Percentiles rank a stretch among this genome's conserved stretches.
phyloP scores from a whole-genome alignment of 2,888 invertebrate genomes.

The Pherbina coryleti region DNA sequence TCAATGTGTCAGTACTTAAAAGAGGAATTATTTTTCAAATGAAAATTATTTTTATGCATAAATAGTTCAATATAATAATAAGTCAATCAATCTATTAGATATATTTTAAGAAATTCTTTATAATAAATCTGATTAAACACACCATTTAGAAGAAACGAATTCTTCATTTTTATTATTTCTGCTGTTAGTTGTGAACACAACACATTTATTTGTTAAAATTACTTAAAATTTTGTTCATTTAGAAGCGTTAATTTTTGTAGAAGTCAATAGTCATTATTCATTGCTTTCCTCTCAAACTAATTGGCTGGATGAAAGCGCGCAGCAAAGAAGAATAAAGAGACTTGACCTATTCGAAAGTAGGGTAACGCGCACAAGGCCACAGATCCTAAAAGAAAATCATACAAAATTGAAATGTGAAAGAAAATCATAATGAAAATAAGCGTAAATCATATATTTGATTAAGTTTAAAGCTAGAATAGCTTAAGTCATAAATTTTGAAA shows the following conservation, averaged over 20 bases:
- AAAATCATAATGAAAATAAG: background rate
- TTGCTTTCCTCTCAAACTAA: too few species aligned
- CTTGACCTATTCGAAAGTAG: too few species aligned
- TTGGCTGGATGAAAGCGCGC: too few species aligned
- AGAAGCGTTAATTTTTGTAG: too few species aligned
- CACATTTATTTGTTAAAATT: background rate
- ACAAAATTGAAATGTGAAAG: constrained; percentile 9
- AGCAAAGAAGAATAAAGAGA: too few species aligned
- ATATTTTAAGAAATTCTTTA: constrained; percentile 45
- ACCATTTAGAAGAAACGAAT: constrained; percentile 50
- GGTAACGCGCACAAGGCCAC: too few species aligned
- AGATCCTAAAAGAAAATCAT: constrained; percentile 30
- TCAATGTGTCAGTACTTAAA: constrained; percentile 56
- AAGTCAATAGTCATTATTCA: too few species aligned
- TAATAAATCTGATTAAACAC: constrained; percentile 56
- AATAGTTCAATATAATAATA: background rate
- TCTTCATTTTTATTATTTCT: background rate
- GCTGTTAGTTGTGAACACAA: background rate
- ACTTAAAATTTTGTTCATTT: too few species aligned
- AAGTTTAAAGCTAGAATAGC: too few species aligned
- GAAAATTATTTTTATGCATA: background rate
- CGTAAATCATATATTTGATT: too few species aligned
- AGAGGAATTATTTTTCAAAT: background rate
- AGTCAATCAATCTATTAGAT: background rate
- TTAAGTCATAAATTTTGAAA: too few species aligned